Percentiles rank a stretch among this genome's conserved stretches.
Conservation (phyloP, 1,140 invertebrate species). For the Pissodes strobi region DNA sequence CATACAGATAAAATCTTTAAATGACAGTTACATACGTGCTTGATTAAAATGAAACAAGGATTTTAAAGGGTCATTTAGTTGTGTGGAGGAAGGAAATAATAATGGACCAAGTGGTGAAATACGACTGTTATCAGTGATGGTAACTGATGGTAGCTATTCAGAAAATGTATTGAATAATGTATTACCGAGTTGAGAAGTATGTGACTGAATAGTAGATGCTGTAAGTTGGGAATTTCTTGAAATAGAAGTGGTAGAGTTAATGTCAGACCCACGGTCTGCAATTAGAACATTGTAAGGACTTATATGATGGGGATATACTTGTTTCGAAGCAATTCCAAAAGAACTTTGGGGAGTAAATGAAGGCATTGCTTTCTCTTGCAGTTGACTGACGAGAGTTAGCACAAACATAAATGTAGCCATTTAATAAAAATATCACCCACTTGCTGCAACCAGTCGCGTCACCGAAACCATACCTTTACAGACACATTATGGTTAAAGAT, state of each 20-base stretch:
- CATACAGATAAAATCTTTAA: too few relatives aligned
- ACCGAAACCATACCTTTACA: background rate
- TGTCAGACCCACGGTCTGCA: background rate
- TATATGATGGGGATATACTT: background rate
- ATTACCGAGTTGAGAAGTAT: background rate
- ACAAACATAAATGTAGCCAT: background rate
- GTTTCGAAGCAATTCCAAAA: background rate
- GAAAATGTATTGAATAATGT: background rate
- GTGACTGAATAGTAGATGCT: background rate
- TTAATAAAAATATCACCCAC: background rate
- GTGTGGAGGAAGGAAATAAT: background rate
- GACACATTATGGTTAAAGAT: constrained; percentile 5
- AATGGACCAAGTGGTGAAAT: background rate
- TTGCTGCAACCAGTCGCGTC: background rate
- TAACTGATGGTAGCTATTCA: background rate
- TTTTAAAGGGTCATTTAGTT: background rate
- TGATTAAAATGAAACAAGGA: background rate
- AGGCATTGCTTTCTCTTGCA: background rate
- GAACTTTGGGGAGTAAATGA: background rate
- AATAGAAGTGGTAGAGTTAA: background rate
- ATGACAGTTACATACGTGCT: too few relatives aligned
- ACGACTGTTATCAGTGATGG: background rate
- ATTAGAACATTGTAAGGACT: background rate
- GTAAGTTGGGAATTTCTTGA: too few relatives aligned
- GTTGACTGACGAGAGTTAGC: background rate